phyloP scores from a whole-genome alignment of 2,113 vertebrate species.

The Cyanocitta stelleri region DNA sequence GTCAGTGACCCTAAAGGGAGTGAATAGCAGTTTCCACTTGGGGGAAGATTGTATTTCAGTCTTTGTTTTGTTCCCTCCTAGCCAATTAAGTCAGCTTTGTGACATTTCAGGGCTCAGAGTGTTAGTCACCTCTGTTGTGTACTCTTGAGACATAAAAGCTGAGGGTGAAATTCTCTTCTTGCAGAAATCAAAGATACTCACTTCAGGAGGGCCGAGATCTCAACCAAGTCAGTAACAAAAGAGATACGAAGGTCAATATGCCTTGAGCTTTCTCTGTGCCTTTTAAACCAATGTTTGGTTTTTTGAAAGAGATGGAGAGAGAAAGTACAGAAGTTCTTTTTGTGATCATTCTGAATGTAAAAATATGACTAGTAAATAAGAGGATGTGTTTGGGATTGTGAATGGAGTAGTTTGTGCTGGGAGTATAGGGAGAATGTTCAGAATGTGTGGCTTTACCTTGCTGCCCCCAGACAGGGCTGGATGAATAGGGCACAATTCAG shows the following conservation, averaged over 20 bases:
- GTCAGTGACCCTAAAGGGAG: slow-evolving; percentile 32
- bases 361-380: background rate
- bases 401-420: background rate
- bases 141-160: background rate
- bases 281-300: background rate
- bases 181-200: background rate
- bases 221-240: background rate
- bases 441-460: background rate
- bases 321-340: background rate
- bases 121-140: slow-evolving; percentile 38
- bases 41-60: slow-evolving; percentile 31
- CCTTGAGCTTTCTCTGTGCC: background rate
- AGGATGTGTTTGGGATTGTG: background rate
- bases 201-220: background rate
- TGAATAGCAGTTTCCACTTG: slow-evolving; percentile 40
- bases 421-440: background rate
- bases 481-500: background rate
- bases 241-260: background rate
- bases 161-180: slow-evolving; percentile 5
- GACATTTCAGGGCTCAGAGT: background rate
- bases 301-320: background rate
- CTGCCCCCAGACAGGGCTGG: background rate
- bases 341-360: background rate
- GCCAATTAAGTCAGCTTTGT: slow-evolving; percentile 31
- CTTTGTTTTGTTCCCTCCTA: slow-evolving; percentile 38